Evolutionary conservation across 2,888 invertebrate species (phyloP).

Genomic region (Chloroclystis v-ata): DNA sequence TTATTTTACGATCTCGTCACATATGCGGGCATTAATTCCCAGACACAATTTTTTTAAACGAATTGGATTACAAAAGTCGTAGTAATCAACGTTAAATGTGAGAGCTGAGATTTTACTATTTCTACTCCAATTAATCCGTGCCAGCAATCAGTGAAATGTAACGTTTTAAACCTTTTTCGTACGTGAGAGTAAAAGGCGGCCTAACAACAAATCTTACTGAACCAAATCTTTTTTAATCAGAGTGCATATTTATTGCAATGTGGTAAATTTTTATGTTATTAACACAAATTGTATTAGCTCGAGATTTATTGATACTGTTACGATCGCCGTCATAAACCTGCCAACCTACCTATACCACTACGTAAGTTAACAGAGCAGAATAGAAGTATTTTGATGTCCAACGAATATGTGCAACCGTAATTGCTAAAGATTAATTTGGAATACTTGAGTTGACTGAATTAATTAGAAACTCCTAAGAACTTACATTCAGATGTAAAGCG

Average conservation of each 20-base stretch:
- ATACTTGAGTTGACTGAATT: slow-evolving; percentile 23
- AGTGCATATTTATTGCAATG: slow-evolving; percentile 31
- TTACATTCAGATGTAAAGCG: slow-evolving; percentile 21
- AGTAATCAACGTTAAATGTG: slow-evolving; percentile 28
- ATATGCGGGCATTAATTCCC: slow-evolving; percentile 27
- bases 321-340: slow-evolving; percentile 33
- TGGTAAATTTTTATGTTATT: slow-evolving; percentile 28
- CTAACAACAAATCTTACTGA: no score
- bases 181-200: slow-evolving; percentile 3
- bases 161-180: slow-evolving; percentile 5
- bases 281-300: slow-evolving; percentile 27
- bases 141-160: slow-evolving; percentile 18
- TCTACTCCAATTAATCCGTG: slow-evolving; percentile 42
- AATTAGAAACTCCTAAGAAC: slow-evolving; percentile 23
- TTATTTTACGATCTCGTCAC: slow-evolving; percentile 27
- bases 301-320: slow-evolving; percentile 36
- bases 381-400: slow-evolving; percentile 25
- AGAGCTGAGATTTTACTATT: slow-evolving; percentile 33
- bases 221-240: slow-evolving; percentile 23
- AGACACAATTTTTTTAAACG: slow-evolving; percentile 25
- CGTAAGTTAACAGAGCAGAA: slow-evolving; percentile 23
- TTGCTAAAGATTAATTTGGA: slow-evolving; percentile 21
- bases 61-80: slow-evolving; percentile 24
- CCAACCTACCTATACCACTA: slow-evolving; percentile 30
- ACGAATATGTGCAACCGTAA: slow-evolving; percentile 29